phyloP scores from a whole-genome alignment of 2,888 invertebrate species.

The Agonopterix alstromeriana region DNA sequence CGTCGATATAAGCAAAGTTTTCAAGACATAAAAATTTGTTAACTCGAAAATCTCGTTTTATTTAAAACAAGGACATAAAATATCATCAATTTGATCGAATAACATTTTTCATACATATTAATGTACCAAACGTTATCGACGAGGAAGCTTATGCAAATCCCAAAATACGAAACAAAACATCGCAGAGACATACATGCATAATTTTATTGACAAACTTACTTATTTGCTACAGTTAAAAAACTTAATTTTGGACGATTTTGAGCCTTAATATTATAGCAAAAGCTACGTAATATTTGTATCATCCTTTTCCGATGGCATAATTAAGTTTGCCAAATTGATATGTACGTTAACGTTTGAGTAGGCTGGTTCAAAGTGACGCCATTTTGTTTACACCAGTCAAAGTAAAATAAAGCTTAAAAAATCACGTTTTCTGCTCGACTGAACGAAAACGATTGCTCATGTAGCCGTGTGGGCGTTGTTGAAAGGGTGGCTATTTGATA shows the following conservation, averaged over 20 bases:
- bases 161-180: constrained; percentile 6
- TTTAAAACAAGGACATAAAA: too few relatives aligned
- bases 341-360: constrained; percentile 12
- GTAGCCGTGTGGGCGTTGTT: constrained; percentile 9
- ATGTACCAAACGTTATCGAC: not conserved
- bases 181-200: constrained; percentile 6
- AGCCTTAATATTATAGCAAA: too few relatives aligned
- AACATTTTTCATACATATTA: not conserved
- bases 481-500: not conserved
- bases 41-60: too few relatives aligned
- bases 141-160: constrained; percentile 6
- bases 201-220: constrained; percentile 2
- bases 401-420: constrained; percentile 14
- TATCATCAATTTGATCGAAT: too few relatives aligned
- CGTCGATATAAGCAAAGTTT: too few relatives aligned
- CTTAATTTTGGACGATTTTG: too few relatives aligned
- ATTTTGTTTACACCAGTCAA: constrained; percentile 12
- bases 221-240: not conserved
- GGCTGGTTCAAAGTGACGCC: constrained; percentile 14
- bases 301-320: not conserved
- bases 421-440: constrained; percentile 16
- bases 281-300: too few relatives aligned
- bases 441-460: constrained; percentile 15
- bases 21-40: too few relatives aligned
- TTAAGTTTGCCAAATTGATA: constrained; percentile 6